Evolutionary conservation across 2,888 invertebrate species (phyloP), one percentile per base, ranked within the genome.

Genomic region (Xylocampa areola): DNA sequence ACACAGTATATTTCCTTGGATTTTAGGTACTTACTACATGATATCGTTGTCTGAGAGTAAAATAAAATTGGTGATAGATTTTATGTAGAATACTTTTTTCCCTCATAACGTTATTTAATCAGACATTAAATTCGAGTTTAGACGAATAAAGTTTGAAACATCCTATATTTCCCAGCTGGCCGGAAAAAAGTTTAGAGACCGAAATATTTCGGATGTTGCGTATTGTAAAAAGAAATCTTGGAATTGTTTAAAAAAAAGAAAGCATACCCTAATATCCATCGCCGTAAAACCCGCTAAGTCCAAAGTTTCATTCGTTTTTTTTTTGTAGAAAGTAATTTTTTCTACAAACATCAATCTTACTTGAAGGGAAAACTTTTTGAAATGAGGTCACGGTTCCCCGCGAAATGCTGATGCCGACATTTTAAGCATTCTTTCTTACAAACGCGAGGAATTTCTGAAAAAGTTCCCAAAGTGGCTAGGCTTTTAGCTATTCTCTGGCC

Each of bases 271-370:
- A 54, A 73, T 60, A 72, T 64, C 67, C 59, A 64, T 66, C 21
- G 53, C 54, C 40, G 55, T 57, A 33, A 43, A 61, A 55, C 62
- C 39, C 13, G 50, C 49, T 40, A 61, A 68, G 51, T 58, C 60
- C 23, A 66, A 77, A 74, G 64, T 74, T 74, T 44, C 61, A 69
- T 74, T 68, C 60, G 72, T 73, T 78, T 75, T 76, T 71, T 71
- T 70, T 48, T 75, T 37, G 58, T 11, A 27, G 68, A 77, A 82
- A 77, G 75, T 74, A 70, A 72, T 81, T 83, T 89, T 86, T 86
- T 77, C 69, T 63, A 69, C 73, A 80, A 90, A 86, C 90, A 91
- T 91, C 88, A 90, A 91, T 91, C 91, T 91, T 89, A 79, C 79
- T 85, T 82, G 81, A 82, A 84, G 79, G 77, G 74, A 81, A 84